Percentiles rank a stretch among this genome's conserved stretches.
These are phyloP conservation scores for Carassius carassius DNA, from an alignment of 2,113 vertebrate genomes.

Conservation along the genomic window DNA sequence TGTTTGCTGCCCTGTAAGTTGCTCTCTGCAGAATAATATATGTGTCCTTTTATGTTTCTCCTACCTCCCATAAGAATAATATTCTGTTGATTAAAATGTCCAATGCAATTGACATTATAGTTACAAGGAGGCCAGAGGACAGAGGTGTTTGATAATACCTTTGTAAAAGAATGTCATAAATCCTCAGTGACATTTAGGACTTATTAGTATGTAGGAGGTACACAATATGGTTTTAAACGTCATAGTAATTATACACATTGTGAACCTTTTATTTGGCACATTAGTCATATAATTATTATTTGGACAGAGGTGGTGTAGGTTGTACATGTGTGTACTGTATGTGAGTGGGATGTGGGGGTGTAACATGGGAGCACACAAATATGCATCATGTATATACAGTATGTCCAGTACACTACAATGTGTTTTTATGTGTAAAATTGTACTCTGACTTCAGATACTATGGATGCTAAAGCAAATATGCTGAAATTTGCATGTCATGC, in stretches of 20 bases:
- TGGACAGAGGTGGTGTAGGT: neutral
- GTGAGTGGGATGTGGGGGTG: neutral
- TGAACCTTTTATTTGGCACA: constrained; percentile 2
- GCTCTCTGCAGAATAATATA: neutral
- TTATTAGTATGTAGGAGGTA: neutral
- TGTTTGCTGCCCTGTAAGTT: neutral
- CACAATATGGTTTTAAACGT: neutral
- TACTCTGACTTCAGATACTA: neutral
- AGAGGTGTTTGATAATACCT: neutral
- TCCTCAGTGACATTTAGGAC: neutral
- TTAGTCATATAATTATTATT: neutral
- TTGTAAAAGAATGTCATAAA: neutral
- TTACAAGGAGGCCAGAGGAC: neutral
- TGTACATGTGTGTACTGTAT: neutral
- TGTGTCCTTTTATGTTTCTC: neutral
- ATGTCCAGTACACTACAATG: too few relatives aligned
- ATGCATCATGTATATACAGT: neutral
- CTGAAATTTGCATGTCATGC: neutral
- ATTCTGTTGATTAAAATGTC: constrained; percentile 27
- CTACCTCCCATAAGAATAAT: neutral
- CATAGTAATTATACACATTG: neutral
- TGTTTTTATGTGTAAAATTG: neutral
- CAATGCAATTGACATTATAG: neutral
- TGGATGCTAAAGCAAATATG: neutral
- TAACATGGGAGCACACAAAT: neutral